These are phyloP conservation scores for Drosophila funebris DNA, from an alignment of 1,140 invertebrate genomes.

Conservation along the genomic window DNA sequence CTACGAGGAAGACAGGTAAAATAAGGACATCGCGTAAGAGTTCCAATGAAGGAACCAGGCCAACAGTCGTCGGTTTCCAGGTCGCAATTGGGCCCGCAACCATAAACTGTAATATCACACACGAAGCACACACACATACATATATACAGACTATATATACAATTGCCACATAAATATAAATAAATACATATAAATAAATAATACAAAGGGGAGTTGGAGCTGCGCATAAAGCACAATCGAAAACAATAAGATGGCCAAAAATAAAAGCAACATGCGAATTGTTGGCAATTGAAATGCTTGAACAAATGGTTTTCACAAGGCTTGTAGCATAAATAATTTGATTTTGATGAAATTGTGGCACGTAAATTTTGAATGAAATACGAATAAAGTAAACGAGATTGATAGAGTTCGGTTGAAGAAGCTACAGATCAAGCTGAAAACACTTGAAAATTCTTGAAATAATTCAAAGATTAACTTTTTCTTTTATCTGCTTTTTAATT, in stretches of 20 bases:
- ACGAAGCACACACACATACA: constrained; percentile 4
- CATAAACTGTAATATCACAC: constrained; percentile 17
- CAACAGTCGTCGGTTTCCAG: constrained; percentile 14
- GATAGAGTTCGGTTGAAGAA: not conserved
- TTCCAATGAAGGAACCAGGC: not conserved
- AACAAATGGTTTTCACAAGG: constrained; percentile 16
- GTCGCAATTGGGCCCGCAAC: constrained; percentile 1
- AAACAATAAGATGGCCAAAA: constrained; percentile 49
- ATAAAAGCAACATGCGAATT: constrained; percentile 10
- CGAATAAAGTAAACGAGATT: constrained; percentile 25
- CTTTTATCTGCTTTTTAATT: no score
- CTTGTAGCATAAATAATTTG: constrained; percentile 46
- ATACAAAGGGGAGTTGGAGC: constrained; percentile 40
- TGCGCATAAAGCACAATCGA: constrained; percentile 50
- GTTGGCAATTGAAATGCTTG: constrained; percentile 43
- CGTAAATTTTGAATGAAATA: constrained; percentile 34
- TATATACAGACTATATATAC: not conserved
- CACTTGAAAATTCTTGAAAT: no score
- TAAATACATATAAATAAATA: constrained; percentile 68
- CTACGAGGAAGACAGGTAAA: constrained; percentile 9
- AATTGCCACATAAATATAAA: constrained; percentile 58
- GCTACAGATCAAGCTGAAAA: no score
- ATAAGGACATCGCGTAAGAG: not conserved
- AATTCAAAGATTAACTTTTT: no score
- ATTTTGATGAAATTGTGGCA: constrained; percentile 50